A percentile compares a stretch with the other conserved stretches of the same genome.
Evolutionary conservation across 2,888 invertebrate species (phyloP).

Genomic region (Sipunculus nudus): DNA sequence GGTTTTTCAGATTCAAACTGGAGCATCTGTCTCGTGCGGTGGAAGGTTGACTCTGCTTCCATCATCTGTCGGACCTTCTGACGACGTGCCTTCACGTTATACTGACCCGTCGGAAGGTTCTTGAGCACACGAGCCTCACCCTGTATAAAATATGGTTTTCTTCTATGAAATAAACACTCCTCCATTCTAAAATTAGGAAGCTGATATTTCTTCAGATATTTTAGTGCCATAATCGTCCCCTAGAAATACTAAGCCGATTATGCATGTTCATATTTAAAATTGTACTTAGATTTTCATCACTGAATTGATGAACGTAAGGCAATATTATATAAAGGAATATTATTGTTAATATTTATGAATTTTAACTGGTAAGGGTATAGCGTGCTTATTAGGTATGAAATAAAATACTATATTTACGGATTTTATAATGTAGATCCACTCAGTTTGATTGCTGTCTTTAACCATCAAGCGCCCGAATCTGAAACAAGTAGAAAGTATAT

Average conservation of each 20-base stretch:
- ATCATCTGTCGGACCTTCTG: conserved; percentile 49
- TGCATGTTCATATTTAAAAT: no score
- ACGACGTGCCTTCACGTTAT: conserved; percentile 51
- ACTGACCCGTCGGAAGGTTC: conserved; percentile 47
- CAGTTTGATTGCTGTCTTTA: conserved; percentile 56
- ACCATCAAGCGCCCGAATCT: conserved; percentile 61
- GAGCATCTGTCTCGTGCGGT: conserved; percentile 49
- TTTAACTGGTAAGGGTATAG: no score
- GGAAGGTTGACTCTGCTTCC: conserved; percentile 49
- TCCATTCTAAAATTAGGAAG: no score
- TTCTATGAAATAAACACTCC: no score
- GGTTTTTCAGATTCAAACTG: conserved; percentile 54
- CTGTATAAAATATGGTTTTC: conserved; percentile 34
- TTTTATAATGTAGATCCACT: conserved; percentile 61
- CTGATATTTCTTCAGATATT: no score
- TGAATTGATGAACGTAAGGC: no score
- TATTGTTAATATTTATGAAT: no score
- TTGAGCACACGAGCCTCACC: conserved; percentile 59
- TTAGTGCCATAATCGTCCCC: no score
- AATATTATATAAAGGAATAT: no score
- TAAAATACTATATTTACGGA: conserved; percentile 55
- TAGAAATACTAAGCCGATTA: no score
- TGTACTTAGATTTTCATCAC: no score
- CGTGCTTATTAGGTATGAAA: no score
- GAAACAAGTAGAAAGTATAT: conserved; percentile 22